Conservation (phyloP, 2,888 invertebrate genomes). For the Eupeodes latifasciatus region DNA sequence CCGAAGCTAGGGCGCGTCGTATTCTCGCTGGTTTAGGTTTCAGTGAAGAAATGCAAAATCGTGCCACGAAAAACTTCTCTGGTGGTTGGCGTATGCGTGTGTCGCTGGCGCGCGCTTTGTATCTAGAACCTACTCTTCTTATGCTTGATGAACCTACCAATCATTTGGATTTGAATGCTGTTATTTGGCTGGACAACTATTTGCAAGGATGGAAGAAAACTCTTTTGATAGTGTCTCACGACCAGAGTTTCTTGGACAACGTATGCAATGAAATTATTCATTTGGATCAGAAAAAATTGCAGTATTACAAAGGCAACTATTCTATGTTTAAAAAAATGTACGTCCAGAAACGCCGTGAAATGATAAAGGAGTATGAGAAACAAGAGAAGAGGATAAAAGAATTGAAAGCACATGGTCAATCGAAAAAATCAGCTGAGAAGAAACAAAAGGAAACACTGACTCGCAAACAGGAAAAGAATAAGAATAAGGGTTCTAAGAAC, state of each 20-base stretch:
- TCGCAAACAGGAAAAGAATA: slow-evolving; percentile 96
- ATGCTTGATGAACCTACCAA: slow-evolving; percentile 99
- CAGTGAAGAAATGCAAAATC: slow-evolving; percentile 93
- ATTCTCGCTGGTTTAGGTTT: slow-evolving; percentile 99
- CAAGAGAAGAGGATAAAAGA: slow-evolving; percentile 98
- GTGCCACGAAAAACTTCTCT: slow-evolving; percentile 95
- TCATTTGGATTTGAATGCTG: slow-evolving; percentile 99
- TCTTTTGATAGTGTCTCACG: slow-evolving; percentile 98
- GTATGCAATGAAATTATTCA: slow-evolving; percentile 99
- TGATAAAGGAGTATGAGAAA: slow-evolving; percentile 98
- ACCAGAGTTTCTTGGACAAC: slow-evolving; percentile 99
- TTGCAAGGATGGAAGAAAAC: slow-evolving; percentile 99
- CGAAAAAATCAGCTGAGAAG: slow-evolving; percentile 97
- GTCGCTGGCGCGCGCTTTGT: slow-evolving; percentile 97
- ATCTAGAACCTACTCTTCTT: slow-evolving; percentile 98
- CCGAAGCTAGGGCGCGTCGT: slow-evolving; percentile 97
- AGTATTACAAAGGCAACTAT: slow-evolving; percentile 99
- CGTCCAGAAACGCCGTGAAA: slow-evolving; percentile 97
- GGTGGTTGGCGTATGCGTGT: slow-evolving; percentile 99
- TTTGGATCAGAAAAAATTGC: slow-evolving; percentile 96
- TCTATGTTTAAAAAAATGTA: slow-evolving; percentile 99
- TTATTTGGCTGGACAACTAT: slow-evolving; percentile 99
- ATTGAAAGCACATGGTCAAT: slow-evolving; percentile 96
- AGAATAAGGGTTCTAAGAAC: slow-evolving; percentile 91
- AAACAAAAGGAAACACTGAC: slow-evolving; percentile 96